Conservation (phyloP, 2,888 invertebrate species). For the Chloroclysta siterata region DNA sequence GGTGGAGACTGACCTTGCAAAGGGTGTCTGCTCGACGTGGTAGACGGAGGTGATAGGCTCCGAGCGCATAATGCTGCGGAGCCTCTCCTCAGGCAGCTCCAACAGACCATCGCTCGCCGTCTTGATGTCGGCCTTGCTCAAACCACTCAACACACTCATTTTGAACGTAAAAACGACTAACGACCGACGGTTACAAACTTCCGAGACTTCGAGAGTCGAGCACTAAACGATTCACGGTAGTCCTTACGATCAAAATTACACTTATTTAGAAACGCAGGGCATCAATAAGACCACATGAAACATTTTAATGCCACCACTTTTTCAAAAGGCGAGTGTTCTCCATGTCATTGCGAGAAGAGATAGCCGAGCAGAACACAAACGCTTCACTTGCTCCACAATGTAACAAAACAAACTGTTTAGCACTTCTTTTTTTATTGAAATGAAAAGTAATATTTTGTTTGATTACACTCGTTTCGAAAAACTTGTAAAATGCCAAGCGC, state of each 20-base stretch:
- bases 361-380: conserved; percentile 77
- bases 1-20: conserved; percentile 88
- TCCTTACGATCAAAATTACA: conserved; percentile 80
- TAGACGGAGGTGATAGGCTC: conserved; percentile 91
- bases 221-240: conserved; percentile 80
- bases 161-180: conserved; percentile 79
- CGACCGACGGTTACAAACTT: conserved; percentile 65
- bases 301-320: conserved; percentile 83
- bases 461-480: conserved; percentile 83
- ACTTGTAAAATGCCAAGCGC: conserved; percentile 78
- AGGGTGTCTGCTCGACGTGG: conserved; percentile 92
- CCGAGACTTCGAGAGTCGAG: conserved; percentile 61
- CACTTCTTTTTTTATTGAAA: conserved; percentile 76
- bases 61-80: conserved; percentile 88
- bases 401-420: conserved; percentile 77
- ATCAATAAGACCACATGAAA: conserved; percentile 82
- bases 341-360: conserved; percentile 84
- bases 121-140: conserved; percentile 84
- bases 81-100: conserved; percentile 88
- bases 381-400: conserved; percentile 78
- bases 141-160: conserved; percentile 83
- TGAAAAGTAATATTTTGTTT: conserved; percentile 80
- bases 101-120: conserved; percentile 89
- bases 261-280: conserved; percentile 74
- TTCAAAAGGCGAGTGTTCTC: conserved; percentile 83